Percentiles rank a stretch among this genome's conserved stretches.
Conservation (phyloP, 2,797 vertebrate species). For the Pelobates cultripes region DNA sequence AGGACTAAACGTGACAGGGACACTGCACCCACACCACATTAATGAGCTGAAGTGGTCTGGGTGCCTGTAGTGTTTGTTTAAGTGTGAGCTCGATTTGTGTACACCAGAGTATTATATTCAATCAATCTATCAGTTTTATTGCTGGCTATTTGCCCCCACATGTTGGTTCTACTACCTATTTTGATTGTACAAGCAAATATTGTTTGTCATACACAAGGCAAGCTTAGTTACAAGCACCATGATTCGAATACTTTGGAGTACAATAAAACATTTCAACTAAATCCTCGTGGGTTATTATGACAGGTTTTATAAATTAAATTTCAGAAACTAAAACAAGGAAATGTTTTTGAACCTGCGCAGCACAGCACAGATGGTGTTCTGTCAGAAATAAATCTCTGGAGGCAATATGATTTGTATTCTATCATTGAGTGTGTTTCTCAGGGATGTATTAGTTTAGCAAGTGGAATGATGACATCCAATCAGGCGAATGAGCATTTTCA, state of each 20-base stretch:
- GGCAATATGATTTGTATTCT: conserved; percentile 15
- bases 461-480: conserved; percentile 12
- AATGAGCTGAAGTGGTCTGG: too few species aligned
- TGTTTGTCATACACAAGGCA: conserved; percentile 55
- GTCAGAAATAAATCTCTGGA: conserved; percentile 33
- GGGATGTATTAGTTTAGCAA: conserved; percentile 31
- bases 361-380: conserved; percentile 39
- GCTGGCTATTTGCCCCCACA: conserved; percentile 60
- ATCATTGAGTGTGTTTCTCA: conserved; percentile 2
- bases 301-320: conserved; percentile 60
- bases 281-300: conserved; percentile 51
- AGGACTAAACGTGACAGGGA: too few species aligned
- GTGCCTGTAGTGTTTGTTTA: conserved; percentile 30
- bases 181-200: conserved; percentile 52
- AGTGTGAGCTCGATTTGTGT: conserved; percentile 55
- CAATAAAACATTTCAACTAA: conserved; percentile 55
- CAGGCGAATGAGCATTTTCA: conserved; percentile 5
- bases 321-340: conserved; percentile 51
- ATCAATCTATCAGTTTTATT: conserved; percentile 51
- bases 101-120: conserved; percentile 52
- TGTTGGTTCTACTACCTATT: conserved; percentile 56
- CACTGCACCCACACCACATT: too few species aligned
- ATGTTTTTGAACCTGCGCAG: conserved; percentile 50
- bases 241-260: conserved; percentile 60
- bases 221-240: conserved; percentile 58